Evolutionary conservation across 2,113 vertebrate species (phyloP).

Genomic region (Coturnix japonica): DNA sequence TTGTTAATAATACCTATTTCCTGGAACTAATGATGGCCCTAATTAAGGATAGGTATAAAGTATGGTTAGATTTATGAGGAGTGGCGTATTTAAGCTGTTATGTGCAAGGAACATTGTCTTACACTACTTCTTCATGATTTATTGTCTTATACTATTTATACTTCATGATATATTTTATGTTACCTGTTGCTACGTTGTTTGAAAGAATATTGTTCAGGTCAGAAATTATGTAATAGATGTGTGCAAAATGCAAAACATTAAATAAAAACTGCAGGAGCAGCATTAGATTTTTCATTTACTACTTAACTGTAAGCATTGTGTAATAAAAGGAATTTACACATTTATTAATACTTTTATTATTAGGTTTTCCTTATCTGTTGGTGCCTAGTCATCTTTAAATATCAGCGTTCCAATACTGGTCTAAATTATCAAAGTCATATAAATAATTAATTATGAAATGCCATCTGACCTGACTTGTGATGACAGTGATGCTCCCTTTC

Average conservation of each 20-base stretch:
- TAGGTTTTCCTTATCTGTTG: background rate
- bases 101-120: background rate
- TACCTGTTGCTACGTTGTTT: background rate
- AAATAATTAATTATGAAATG: background rate
- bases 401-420: background rate
- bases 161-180: background rate
- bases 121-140: background rate
- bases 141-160: background rate
- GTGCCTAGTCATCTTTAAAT: background rate
- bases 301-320: background rate
- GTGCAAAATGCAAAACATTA: background rate
- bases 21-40: background rate
- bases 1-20: background rate
- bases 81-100: background rate
- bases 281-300: background rate
- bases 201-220: background rate
- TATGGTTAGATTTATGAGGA: background rate
- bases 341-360: background rate
- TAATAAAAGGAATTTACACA: background rate
- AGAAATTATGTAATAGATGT: background rate
- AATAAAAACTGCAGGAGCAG: background rate
- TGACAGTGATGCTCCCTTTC: background rate
- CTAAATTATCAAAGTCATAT: background rate
- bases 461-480: background rate
- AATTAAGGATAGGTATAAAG: background rate